Conservation (phyloP, 2,888 invertebrate genomes). For the Eupithecia subumbrata region DNA sequence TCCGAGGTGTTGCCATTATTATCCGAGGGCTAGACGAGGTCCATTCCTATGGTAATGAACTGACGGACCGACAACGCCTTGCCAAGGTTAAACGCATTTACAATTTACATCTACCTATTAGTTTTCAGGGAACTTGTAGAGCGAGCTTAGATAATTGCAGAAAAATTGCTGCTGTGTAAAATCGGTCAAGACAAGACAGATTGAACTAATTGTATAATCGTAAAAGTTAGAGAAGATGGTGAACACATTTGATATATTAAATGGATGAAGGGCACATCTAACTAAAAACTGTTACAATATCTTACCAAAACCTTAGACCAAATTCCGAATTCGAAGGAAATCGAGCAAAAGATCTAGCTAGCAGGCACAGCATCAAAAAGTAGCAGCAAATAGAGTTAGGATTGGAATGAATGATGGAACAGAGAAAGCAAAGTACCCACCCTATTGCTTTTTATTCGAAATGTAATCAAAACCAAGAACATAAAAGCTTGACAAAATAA, state of each 20-base stretch:
- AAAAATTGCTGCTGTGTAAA: constrained; percentile 13
- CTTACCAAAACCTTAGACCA: background rate
- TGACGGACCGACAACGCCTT: constrained; percentile 49
- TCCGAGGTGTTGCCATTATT: constrained; percentile 70
- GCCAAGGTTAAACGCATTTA: constrained; percentile 64
- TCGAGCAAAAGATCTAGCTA: background rate
- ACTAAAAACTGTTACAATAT: background rate
- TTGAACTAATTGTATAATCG: background rate
- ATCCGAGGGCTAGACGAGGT: constrained; percentile 61
- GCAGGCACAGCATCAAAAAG: background rate
- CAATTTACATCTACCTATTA: constrained; percentile 67
- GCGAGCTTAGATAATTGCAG: constrained; percentile 27
- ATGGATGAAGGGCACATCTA: background rate
- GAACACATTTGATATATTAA: background rate
- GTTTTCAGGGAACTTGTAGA: constrained; percentile 62
- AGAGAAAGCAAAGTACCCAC: background rate
- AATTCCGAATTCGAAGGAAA: background rate
- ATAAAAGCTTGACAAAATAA: background rate
- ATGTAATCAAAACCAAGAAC: background rate
- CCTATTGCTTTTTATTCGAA: background rate
- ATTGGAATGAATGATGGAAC: background rate
- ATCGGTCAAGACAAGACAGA: background rate
- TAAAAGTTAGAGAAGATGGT: constrained; percentile 7
- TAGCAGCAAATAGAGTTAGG: background rate
- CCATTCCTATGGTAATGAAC: constrained; percentile 77